phyloP scores from a whole-genome alignment of 2,888 invertebrate species.

The Strigamia transsilvanica region DNA sequence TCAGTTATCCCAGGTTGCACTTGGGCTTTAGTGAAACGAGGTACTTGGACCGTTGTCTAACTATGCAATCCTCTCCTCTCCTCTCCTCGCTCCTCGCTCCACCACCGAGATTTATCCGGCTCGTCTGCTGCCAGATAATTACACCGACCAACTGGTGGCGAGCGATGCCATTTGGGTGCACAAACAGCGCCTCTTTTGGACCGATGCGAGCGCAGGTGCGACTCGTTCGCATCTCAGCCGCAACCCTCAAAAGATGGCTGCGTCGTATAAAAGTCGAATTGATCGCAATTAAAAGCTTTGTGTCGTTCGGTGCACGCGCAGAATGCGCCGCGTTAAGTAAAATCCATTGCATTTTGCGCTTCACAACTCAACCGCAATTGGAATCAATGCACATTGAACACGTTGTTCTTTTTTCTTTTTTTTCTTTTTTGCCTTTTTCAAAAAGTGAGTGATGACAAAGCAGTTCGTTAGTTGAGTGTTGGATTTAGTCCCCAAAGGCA shows the following conservation, averaged over 20 bases:
- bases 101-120: conserved; percentile 24
- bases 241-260: conserved; percentile 39
- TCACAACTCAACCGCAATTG: conserved; percentile 9
- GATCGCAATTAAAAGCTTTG: conserved; percentile 45
- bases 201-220: conserved; percentile 36
- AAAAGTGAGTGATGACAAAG: conserved; percentile 7
- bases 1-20: conserved; percentile 30
- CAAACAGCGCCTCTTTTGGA: conserved; percentile 24
- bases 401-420: not conserved
- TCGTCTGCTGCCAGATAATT: conserved; percentile 41
- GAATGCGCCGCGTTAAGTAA: not conserved
- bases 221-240: conserved; percentile 35
- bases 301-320: not conserved
- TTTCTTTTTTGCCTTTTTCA: not conserved
- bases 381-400: not conserved
- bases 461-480: conserved; percentile 25
- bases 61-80: not conserved
- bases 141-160: conserved; percentile 48
- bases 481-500: conserved; percentile 4
- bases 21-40: conserved; percentile 39
- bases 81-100: not conserved
- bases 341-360: conserved; percentile 10
- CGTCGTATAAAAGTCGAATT: conserved; percentile 39
- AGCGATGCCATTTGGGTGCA: conserved; percentile 25
- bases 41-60: conserved; percentile 8